Evolutionary conservation across 2,113 vertebrate species (phyloP).

Genomic region (Gracilinanus agilis): DNA sequence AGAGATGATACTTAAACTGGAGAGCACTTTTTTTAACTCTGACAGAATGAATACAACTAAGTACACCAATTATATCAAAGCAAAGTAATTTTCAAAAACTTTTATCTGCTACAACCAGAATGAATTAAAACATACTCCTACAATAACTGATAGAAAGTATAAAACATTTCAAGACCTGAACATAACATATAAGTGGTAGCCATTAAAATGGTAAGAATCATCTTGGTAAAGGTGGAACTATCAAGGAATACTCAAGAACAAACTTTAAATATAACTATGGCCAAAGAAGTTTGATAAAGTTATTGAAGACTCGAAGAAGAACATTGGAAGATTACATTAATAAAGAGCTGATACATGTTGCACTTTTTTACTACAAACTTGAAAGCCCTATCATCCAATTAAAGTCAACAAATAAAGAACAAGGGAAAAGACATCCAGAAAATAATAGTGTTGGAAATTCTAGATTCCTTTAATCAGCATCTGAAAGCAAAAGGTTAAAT

Average conservation of each 20-base stretch:
- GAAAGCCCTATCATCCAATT: not conserved
- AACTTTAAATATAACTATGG: not conserved
- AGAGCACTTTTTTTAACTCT: too few species aligned
- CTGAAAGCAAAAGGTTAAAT: not conserved
- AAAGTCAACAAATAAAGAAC: not conserved
- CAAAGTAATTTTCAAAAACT: too few species aligned
- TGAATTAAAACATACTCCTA: too few species aligned
- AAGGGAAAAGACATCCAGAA: not conserved
- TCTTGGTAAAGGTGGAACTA: not conserved
- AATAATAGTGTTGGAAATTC: not conserved
- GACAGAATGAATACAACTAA: too few species aligned
- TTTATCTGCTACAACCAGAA: too few species aligned
- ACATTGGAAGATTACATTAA: not conserved
- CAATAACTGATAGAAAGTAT: too few species aligned
- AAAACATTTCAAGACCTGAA: too few species aligned
- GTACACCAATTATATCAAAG: too few species aligned
- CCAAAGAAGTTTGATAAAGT: not conserved
- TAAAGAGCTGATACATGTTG: not conserved
- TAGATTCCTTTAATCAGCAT: not conserved
- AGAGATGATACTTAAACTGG: too few species aligned
- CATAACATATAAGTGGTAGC: too few species aligned
- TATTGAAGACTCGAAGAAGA: not conserved
- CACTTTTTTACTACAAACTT: not conserved
- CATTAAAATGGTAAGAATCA: too few species aligned
- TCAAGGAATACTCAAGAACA: not conserved